phyloP scores from a whole-genome alignment of 2,888 invertebrate species.

The Ormyrus labotus region DNA sequence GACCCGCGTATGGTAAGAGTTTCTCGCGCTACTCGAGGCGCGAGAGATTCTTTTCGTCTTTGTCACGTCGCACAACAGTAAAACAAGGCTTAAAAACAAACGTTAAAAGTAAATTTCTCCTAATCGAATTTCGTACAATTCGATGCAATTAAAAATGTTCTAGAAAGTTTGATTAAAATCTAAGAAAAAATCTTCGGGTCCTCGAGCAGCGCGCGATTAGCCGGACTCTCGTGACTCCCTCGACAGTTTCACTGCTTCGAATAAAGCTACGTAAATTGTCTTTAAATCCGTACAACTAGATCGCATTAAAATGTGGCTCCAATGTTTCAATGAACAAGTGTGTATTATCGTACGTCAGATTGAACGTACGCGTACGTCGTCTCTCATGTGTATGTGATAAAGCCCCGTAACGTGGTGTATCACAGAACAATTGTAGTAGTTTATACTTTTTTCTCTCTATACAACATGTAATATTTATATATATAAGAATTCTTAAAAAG shows the following conservation, averaged over 20 bases:
- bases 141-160: conserved; percentile 22
- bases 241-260: conserved; percentile 55
- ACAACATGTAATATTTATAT: conserved; percentile 64
- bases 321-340: conserved; percentile 54
- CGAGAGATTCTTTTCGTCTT: conserved; percentile 7
- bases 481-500: conserved; percentile 71
- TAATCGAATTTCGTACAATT: conserved; percentile 25
- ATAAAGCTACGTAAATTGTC: conserved; percentile 52
- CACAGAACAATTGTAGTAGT: conserved; percentile 76
- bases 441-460: conserved; percentile 62
- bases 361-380: conserved; percentile 60
- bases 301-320: conserved; percentile 50
- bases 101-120: conserved; percentile 27
- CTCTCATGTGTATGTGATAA: conserved; percentile 69
- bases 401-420: conserved; percentile 76
- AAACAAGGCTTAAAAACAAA: conserved; percentile 29
- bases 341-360: conserved; percentile 31
- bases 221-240: conserved; percentile 35
- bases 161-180: conserved; percentile 34
- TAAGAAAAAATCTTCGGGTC: conserved; percentile 32
- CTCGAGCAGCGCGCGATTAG: conserved; percentile 33
- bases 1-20: conserved; percentile 5
- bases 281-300: conserved; percentile 56
- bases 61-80: background rate
- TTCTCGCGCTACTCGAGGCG: conserved; percentile 32